Base-by-base conservation (phyloP, 2,113 vertebrate genomes). In the Bagarius yarrelli region DNA sequence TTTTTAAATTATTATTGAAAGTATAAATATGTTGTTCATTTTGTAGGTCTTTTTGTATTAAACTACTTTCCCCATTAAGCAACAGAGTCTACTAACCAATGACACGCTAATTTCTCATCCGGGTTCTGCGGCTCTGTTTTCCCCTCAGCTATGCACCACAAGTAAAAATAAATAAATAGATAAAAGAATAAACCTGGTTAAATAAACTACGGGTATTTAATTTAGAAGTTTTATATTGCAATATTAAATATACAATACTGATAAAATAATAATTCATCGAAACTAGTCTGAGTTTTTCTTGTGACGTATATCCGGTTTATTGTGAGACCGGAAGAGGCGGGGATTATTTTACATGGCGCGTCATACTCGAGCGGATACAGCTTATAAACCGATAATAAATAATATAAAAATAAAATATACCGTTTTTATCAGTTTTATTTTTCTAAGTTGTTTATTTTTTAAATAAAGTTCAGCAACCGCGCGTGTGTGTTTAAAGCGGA, bases 291-390 rank as follows among this genome's bases (percentile, higher is more conserved):
- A 52, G 19, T 11, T 6, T 18, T 27, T 4, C 4, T 6, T 11
- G n/a, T 30, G 47, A 27, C 15, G 18, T 55, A 23, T 32, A 34
- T 73, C 50, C 70, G 30, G 61, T 60, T 88, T 88, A 86, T 91
- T 88, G 87, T 90, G 89, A 90, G 91, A n/a, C 44, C 61, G 76
- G 76, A 78, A 55, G 50, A 55, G 76, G 76, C 19, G 47, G 76
- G 23, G 30, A 3, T 53, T 78, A 50, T 30, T 21, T 52, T 78
- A 34, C 61, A 78, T 78, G 60, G 60, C 60, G 76, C 63, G 21
- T 78, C 55, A 66, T 78, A 66, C 60, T 55, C 18, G 25, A 66
- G 19, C 74, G 36, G 25, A 19, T 52, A 11, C 44, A 25, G 60
- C 47, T 66, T 50, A 78, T 78, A 64, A 78, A 66, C n/a, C 53